Evolutionary conservation across 2,797 vertebrate species (phyloP), one percentile per base, ranked within the genome.

Genomic region (Falco biarmicus): DNA sequence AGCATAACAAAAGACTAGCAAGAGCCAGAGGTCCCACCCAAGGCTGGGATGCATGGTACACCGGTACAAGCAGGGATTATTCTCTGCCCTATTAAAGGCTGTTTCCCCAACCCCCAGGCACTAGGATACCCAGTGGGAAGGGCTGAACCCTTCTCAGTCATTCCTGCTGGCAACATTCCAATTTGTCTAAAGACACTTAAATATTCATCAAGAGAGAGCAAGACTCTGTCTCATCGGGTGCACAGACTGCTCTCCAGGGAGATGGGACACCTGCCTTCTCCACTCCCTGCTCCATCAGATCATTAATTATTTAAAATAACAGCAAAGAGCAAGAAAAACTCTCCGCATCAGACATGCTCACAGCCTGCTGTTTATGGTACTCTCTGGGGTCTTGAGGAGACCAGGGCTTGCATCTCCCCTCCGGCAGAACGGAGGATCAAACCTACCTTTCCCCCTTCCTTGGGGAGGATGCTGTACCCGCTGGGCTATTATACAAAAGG

Each of bases 241-340:
- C 57, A 75, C 89, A 92, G 87, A 83, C 73, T 81, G 84, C 92
- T 89, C 96, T 78, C 89, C 41, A 11, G 96, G 95, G 96, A 96
- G 87, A 61, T 1, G 1, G 87, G 96, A 97, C 96, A 97, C 96
- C 96, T 97, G 96, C 87, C 84, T 91, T 74, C 92, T 61, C 61
- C 68, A 64, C 82, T 93, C 89, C 73, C 84, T 65, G 78, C 69
- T 92, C 94, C 87, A 96, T 92, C 95, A 93, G 86, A 84, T 85
- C 84, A 95, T 97, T 92, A 95, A 97, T 97, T 96, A 97, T 97
- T 97, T 93, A 97, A 96, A 95, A 94, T 57, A 95, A 54, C 91
- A 95, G 95, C 79, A 92, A 96, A 89, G 53, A 87, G 87, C 57
- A 92, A 95, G 92, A 89, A 87, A 85, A 93, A 80, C 48, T 82